Conservation (phyloP, 2,797 vertebrate genomes). For the Girardinus metallicus region DNA sequence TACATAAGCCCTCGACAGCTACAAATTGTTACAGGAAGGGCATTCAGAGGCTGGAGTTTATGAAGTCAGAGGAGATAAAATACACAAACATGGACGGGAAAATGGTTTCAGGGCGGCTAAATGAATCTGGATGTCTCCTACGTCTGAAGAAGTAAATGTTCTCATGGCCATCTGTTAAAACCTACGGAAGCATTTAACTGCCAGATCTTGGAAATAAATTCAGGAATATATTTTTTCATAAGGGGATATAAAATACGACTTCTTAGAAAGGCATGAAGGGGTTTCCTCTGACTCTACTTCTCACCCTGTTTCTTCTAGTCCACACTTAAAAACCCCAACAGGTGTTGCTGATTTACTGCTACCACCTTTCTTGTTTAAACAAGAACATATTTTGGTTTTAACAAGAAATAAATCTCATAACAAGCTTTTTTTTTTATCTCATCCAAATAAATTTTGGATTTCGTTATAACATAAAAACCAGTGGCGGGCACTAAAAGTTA, state of each 20-base stretch:
- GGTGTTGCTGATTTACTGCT: neutral
- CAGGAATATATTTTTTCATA: no score
- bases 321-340: neutral
- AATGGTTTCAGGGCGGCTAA: neutral
- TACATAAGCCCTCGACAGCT: constrained; percentile 50
- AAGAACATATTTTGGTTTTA: neutral
- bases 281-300: no score
- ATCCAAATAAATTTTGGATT: neutral
- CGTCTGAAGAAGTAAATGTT: neutral
- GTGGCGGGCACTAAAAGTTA: no score
- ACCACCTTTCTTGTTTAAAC: neutral
- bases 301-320: neutral
- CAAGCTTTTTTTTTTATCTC: neutral
- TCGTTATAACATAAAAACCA: neutral
- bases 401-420: neutral
- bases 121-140: neutral
- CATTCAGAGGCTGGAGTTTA: constrained; percentile 49
- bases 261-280: no score
- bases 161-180: constrained; percentile 3
- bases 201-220: no score
- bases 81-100: constrained; percentile 4
- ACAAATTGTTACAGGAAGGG: constrained; percentile 60
- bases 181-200: no score
- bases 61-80: constrained; percentile 28
- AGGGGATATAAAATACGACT: no score